Conservation (phyloP, 2,797 vertebrate species). For the Helarctos malayanus region DNA sequence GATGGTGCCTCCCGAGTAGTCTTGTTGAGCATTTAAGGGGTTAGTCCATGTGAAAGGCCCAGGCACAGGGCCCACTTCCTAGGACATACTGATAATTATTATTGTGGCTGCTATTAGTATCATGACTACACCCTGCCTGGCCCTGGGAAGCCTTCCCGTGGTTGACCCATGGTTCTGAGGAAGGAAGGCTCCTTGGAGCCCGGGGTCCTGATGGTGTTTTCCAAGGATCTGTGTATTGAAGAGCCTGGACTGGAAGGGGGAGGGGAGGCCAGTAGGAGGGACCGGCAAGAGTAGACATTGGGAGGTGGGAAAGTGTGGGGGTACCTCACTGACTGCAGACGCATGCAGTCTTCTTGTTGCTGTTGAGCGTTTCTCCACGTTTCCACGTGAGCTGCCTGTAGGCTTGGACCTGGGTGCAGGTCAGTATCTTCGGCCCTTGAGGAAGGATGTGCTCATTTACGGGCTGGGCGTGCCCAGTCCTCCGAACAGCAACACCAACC, state of each 20-base stretch:
- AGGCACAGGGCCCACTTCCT: neutral
- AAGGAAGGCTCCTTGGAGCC: neutral
- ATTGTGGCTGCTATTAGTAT: neutral
- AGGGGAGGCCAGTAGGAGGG: neutral
- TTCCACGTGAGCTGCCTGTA: neutral
- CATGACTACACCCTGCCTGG: neutral
- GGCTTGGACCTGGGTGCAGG: neutral
- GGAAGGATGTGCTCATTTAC: neutral
- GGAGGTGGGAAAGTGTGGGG: rapidly evolving
- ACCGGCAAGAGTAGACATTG: neutral
- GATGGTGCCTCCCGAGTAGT: neutral
- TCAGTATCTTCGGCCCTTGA: neutral
- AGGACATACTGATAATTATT: neutral
- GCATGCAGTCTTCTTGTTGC: neutral
- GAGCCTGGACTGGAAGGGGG: neutral
- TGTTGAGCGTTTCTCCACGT: neutral
- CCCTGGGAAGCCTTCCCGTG: neutral
- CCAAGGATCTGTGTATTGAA: neutral
- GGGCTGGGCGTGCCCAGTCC: neutral
- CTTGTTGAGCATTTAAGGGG: neutral
- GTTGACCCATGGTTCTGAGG: neutral
- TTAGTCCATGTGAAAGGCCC: neutral
- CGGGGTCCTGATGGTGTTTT: neutral
- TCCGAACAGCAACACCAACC: rapidly evolving
- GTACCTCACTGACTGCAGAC: neutral